These are phyloP conservation scores for Mobula birostris DNA, from an alignment of 2,113 vertebrate genomes.

Conservation along the genomic window DNA sequence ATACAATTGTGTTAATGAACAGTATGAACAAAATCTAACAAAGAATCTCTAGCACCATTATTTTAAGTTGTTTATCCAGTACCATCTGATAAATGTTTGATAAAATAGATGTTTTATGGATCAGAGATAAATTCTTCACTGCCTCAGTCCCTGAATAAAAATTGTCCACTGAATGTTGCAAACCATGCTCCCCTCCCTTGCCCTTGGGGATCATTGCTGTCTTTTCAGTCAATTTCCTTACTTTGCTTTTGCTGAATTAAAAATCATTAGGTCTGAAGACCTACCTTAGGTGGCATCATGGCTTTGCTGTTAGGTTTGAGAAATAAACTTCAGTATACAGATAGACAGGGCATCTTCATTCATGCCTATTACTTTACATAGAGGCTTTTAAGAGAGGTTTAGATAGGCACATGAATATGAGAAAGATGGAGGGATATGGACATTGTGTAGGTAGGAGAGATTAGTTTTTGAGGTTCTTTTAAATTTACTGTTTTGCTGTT, in stretches of 20 bases:
- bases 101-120: not conserved
- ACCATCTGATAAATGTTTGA: not conserved
- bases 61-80: not conserved
- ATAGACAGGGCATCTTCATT: not conserved
- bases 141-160: not conserved
- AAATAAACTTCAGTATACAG: not conserved
- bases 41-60: not conserved
- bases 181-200: not conserved
- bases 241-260: not conserved
- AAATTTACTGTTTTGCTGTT: too few species aligned
- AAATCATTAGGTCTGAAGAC: not conserved
- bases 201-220: not conserved
- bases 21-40: not conserved
- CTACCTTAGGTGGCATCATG: not conserved
- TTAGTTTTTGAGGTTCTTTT: too few species aligned
- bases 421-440: too few species aligned
- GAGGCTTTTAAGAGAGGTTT: too few species aligned
- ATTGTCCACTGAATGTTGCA: not conserved
- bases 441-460: too few species aligned
- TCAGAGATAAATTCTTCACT: not conserved
- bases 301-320: not conserved
- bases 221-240: not conserved
- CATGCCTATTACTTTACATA: too few species aligned
- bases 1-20: not conserved
- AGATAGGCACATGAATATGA: too few species aligned